Base-by-base conservation (phyloP, 2,888 invertebrate species). In the Patella pellucida region DNA sequence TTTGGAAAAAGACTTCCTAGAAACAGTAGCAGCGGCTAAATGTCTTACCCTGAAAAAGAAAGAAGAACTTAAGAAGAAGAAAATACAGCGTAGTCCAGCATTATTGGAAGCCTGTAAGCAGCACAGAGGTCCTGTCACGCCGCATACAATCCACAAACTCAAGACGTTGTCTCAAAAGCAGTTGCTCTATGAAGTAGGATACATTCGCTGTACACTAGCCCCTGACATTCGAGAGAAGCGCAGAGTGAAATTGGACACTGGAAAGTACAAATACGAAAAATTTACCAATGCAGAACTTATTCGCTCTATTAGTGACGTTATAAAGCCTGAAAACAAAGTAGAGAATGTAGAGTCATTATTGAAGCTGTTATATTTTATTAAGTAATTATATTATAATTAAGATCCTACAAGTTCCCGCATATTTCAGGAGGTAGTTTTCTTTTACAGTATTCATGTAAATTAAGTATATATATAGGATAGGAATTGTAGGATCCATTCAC, bases 41-140 rank as follows among this genome's bases (percentile, higher is more conserved):
- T 9, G n/a, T 19, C 62, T 62, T 62, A 23, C 62, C 3, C n/a
- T 62, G 19, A 62, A 62, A 62, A 62, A 62, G 62, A 62, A n/a
- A 12, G 62, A 62, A 62, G 62, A 62, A 62, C 62, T 62, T 16
- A 62, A 62, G 62, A 62, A n/a, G n/a, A 62, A 62, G 23, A 62
- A 62, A 62, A 62, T 14, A 2, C n/a, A 62, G 19, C 19, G 62
- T 11, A 19, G n/a, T 62, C 19, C 19, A n/a, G 19, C n/a, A 62
- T 7, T 62, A 14, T 12, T 62, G 12, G 62, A 62, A 19, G 23
- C 62, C 1, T 62, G 62, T 19, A 62, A 62, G 7, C 62, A 62
- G 27, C 27, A 27, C 27, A 27, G 11, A n/a, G 62, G 62, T 19
- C 62, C 62, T 16, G 62, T 62, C n/a, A 62, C 62, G 1, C 62